Base-by-base conservation (phyloP, 2,888 invertebrate genomes). In the Ophioninae sp. region DNA sequence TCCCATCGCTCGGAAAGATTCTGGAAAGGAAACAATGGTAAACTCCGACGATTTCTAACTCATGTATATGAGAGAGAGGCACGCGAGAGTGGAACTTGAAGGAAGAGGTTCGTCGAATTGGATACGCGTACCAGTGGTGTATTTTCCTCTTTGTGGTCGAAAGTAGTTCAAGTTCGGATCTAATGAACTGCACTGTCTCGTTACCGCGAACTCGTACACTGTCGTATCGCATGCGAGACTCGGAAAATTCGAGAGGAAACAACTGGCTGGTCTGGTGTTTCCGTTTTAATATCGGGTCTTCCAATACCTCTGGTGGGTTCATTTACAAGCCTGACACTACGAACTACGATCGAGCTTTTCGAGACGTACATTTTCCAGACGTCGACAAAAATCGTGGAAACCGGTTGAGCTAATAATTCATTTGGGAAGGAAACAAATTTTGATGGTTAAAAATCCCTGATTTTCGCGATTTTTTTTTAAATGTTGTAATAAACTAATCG, bases 131-230 rank as follows among this genome's bases (percentile, higher is more conserved):
- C 61, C 13, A 56, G 20, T 21, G 7, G 37, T 72, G 7, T 69
- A 37, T 21, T 68, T 77, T 68, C 61, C 44, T 41, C 21, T 7
- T 75, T 67, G 68, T 62, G 65, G 59, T 41, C 56, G 50, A 86
- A 88, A 86, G 87, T 88, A 83, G 85, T 86, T 85, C 87, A 88
- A 88, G 84, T 87, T 87, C 83, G 84, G 70, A 73, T 74, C 72
- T 77, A 21, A 50, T 56, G 65, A 79, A 72, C 50, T 62, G 69
- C 23, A 69, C 50, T 39, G 8, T 17, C 20, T 72, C 20, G 20
- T 17, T 21, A n/a, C n/a, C n/a, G 0, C 39, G 39, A 6, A 30
- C 17, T 21, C 23, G 41, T 41, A 20, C n/a, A 39, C 50, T 50
- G 6, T 10, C 2, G 23, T 21, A 13, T 21, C n/a, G 6, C 6